Evolutionary conservation across 2,888 invertebrate species (phyloP).

Genomic region (Girardia tigrina): DNA sequence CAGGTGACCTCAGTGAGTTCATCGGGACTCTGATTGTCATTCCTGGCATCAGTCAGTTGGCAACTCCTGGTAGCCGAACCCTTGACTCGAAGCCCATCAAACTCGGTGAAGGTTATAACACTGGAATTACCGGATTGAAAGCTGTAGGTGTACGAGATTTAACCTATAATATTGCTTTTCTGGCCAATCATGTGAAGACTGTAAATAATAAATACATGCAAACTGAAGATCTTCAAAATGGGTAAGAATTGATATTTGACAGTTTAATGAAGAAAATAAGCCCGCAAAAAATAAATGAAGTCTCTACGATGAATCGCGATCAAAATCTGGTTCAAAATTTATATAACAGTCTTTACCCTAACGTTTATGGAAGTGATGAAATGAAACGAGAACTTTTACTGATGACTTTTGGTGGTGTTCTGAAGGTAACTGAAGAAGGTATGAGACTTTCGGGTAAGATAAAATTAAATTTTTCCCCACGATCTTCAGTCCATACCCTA

Average conservation of each 20-base stretch:
- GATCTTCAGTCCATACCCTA: too few species aligned
- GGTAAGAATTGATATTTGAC: conserved; percentile 74
- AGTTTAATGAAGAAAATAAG: conserved; percentile 84
- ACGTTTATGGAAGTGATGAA: conserved; percentile 89
- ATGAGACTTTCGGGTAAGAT: too few species aligned
- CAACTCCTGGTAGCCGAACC: conserved; percentile 58
- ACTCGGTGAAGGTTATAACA: not conserved
- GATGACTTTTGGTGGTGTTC: conserved; percentile 91
- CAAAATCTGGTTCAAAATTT: conserved; percentile 73
- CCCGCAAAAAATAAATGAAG: conserved; percentile 64
- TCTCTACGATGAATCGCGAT: conserved; percentile 92
- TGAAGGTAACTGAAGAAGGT: conserved; percentile 66
- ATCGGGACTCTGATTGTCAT: conserved; percentile 89
- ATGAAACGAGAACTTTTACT: conserved; percentile 73
- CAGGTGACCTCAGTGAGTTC: conserved; percentile 72
- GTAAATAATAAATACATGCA: conserved; percentile 55
- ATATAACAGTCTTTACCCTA: conserved; percentile 77
- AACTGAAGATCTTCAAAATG: conserved; percentile 52
- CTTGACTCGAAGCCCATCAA: conserved; percentile 31
- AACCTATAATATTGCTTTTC: conserved; percentile 73
- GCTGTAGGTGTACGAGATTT: conserved; percentile 72
- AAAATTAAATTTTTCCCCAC: too few species aligned
- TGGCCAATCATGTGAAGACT: conserved; percentile 77
- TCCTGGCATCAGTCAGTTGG: conserved; percentile 77
- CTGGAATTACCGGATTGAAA: conserved; percentile 58